Evolutionary conservation across 2,797 vertebrate genomes (phyloP), one percentile per base, ranked within the genome.

Genomic region (Schizothorax lantsangensis): DNA sequence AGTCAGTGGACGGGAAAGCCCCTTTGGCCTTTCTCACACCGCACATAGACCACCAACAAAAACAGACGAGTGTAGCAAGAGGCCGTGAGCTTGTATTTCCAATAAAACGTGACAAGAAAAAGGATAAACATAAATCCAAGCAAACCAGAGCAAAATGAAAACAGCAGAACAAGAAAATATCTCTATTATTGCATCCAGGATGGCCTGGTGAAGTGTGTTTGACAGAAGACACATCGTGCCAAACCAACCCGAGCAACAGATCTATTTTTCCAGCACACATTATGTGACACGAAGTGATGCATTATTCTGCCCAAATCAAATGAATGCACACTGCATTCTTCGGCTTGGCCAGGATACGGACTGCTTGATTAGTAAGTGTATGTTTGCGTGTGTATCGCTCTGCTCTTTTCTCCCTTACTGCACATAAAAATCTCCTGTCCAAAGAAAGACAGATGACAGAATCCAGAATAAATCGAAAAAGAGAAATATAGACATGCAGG

Each of bases 11-110:
- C 74, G 88, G 91, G 88, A 91, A 91, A 91, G 86, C 87, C 91
- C 91, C 89, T 87, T 88, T 89, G 88, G 79, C 87, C 88, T 89
- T 80, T 89, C 86, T 88, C 87, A 89, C 88, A 89, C 88, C 57
- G 80, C 52, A 52, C 68, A 81, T 64, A 88, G 84, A 90, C 79
- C 88, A 88, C 75, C 54, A 66, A 79, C 45, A 85, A 38, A 89
- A 40, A 85, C 71, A 81, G 23, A 71, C 12, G 49, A 64, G 73
- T 73, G 30, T 40, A 79, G n/a, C 40, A 12, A 81, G 7, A 79
- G 30, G 75, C 8, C 11, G 2, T 30, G 9, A 21, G n/a, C 49
- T 33, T 57, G 45, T 59, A 57, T 81, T 86, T 62, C 62, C 74
- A 72, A 57, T 8, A 40, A 83, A 57, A 80, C 26, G 38, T 2